Percentiles rank a stretch among this genome's conserved stretches.
These are phyloP conservation scores for Bradypodion ventrale DNA, from an alignment of 2,797 vertebrate species.

Conservation along the genomic window DNA sequence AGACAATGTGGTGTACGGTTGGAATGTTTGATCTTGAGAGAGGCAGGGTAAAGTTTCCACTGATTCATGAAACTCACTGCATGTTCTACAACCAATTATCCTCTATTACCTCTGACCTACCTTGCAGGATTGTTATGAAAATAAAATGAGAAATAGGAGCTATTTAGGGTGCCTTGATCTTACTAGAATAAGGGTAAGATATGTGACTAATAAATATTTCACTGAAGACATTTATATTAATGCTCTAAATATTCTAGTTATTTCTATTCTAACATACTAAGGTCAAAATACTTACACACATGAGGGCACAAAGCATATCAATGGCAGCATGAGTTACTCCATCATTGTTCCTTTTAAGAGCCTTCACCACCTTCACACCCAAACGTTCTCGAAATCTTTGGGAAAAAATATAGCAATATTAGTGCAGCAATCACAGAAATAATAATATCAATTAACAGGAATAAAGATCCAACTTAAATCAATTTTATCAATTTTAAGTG, in stretches of 20 bases:
- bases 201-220: neutral
- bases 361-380: slow-evolving; percentile 97
- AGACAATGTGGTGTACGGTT: neutral
- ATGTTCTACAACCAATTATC: neutral
- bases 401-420: slow-evolving; percentile 27
- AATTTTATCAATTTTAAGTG: neutral
- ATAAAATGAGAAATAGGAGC: neutral
- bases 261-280: neutral
- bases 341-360: slow-evolving; percentile 95
- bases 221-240: neutral
- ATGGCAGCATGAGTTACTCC: slow-evolving; percentile 94
- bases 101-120: neutral
- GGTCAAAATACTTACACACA: slow-evolving; percentile 92
- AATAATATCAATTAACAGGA: neutral
- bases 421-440: neutral
- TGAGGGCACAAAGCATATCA: slow-evolving; percentile 99
- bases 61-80: neutral
- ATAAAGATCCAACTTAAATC: neutral
- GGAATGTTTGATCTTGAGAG: neutral
- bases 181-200: neutral
- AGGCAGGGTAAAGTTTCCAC: neutral
- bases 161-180: neutral
- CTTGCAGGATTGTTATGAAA: neutral
- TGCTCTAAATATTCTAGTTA: neutral
- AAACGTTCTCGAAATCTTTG: slow-evolving; percentile 94